A percentile compares a stretch with the other conserved stretches of the same genome.
Conservation (phyloP, 2,797 vertebrate species). For the Avahi laniger region DNA sequence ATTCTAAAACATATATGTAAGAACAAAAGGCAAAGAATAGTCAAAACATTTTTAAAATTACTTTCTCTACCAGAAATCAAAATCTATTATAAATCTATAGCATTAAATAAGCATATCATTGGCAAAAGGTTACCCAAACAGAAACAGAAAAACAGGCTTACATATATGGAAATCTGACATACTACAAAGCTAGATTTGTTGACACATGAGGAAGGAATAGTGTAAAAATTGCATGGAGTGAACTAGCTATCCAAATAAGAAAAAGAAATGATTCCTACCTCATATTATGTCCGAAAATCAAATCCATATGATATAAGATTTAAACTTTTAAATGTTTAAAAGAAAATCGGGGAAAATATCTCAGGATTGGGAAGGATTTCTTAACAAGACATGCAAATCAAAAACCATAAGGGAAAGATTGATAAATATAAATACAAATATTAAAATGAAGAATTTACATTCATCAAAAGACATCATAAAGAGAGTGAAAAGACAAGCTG, state of each 20-base stretch:
- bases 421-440: neutral
- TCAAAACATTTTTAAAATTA: neutral
- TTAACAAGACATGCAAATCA: neutral
- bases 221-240: neutral
- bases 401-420: neutral
- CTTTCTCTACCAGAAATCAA: neutral
- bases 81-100: neutral
- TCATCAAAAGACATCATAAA: neutral
- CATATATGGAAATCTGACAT: neutral
- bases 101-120: neutral
- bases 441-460: neutral
- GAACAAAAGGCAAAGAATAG: neutral
- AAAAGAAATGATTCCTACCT: neutral
- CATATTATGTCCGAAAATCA: neutral
- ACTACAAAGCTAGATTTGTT: neutral
- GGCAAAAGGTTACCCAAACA: neutral
- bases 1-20: neutral
- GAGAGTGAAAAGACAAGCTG: neutral
- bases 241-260: neutral
- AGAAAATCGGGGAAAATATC: neutral
- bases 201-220: neutral
- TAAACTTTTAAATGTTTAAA: neutral
- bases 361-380: neutral
- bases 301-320: neutral
- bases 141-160: neutral